Conservation (phyloP, 2,888 invertebrate genomes). For the Protophormia terraenovae region DNA sequence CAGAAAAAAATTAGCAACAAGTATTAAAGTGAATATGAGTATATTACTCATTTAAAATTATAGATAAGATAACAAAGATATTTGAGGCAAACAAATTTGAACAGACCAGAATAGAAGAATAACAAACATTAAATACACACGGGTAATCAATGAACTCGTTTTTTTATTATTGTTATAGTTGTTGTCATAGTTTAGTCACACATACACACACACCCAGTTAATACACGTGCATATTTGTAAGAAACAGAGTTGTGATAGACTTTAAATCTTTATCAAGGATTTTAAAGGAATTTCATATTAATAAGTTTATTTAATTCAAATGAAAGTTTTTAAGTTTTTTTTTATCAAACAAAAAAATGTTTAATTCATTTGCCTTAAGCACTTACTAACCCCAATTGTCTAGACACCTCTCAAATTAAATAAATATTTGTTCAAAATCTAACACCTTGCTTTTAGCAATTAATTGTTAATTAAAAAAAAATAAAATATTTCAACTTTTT, state of each 20-base stretch:
- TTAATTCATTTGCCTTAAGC: too few relatives aligned
- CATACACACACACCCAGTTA: too few relatives aligned
- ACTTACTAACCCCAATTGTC: too few relatives aligned
- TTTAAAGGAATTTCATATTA: too few relatives aligned
- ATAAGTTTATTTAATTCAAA: too few relatives aligned
- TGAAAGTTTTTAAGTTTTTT: too few relatives aligned
- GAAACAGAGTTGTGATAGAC: too few relatives aligned
- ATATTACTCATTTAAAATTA: constrained; percentile 40
- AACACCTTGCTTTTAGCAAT: background rate
- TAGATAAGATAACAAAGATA: constrained; percentile 43
- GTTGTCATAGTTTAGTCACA: constrained; percentile 14
- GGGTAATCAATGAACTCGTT: constrained; percentile 31
- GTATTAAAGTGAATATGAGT: background rate
- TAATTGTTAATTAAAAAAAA: background rate
- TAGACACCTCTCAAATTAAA: background rate
- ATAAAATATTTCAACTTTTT: too few relatives aligned
- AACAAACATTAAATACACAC: background rate
- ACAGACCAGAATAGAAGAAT: background rate
- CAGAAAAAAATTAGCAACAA: background rate
- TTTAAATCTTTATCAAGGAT: too few relatives aligned
- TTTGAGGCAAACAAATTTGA: constrained; percentile 16
- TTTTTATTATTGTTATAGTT: background rate
- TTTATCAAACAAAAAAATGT: too few relatives aligned
- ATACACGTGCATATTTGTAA: background rate
- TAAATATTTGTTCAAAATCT: background rate